These are phyloP conservation scores for Trachurus trachurus DNA, from an alignment of 2,797 vertebrate genomes.

Conservation along the genomic window DNA sequence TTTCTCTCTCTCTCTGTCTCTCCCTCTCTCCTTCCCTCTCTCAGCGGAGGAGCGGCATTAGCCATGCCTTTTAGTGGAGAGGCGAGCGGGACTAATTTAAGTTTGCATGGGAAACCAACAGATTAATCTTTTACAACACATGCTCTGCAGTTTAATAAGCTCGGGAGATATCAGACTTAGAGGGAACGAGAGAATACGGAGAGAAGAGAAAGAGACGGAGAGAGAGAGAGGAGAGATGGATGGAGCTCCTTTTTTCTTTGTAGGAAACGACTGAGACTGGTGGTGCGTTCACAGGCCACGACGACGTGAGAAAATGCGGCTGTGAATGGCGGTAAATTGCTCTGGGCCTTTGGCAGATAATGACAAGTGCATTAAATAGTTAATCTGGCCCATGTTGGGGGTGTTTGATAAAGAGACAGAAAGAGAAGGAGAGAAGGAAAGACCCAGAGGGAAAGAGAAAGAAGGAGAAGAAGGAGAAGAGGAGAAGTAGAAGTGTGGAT, in stretches of 20 bases:
- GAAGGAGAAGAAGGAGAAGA: slow-evolving; percentile 37
- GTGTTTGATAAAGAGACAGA: slow-evolving; percentile 75
- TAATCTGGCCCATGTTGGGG: slow-evolving; percentile 78
- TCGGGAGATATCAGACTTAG: slow-evolving; percentile 79
- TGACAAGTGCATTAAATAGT: slow-evolving; percentile 83
- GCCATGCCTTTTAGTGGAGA: slow-evolving; percentile 75
- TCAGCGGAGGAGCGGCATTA: slow-evolving; percentile 73
- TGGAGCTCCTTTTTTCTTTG: slow-evolving; percentile 55
- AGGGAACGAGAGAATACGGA: slow-evolving; percentile 36
- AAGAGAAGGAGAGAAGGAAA: slow-evolving; percentile 47
- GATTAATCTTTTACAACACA: slow-evolving; percentile 84
- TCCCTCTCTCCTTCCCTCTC: slow-evolving; percentile 50
- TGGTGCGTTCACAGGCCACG: slow-evolving; percentile 55
- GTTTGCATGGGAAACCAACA: slow-evolving; percentile 82
- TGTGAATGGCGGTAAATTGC: slow-evolving; percentile 76
- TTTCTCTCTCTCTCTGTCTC: slow-evolving; percentile 65
- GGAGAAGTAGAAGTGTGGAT: slow-evolving; percentile 51
- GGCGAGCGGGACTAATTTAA: slow-evolving; percentile 76
- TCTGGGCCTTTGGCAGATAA: slow-evolving; percentile 77
- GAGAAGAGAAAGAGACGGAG: not conserved
- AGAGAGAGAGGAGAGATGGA: not conserved
- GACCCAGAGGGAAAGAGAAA: slow-evolving; percentile 41
- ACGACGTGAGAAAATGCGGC: slow-evolving; percentile 71
- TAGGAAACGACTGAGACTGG: slow-evolving; percentile 55
- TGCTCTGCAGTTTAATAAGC: slow-evolving; percentile 83